Base-by-base conservation (phyloP, 2,113 vertebrate genomes). In the Fregetta grallaria region DNA sequence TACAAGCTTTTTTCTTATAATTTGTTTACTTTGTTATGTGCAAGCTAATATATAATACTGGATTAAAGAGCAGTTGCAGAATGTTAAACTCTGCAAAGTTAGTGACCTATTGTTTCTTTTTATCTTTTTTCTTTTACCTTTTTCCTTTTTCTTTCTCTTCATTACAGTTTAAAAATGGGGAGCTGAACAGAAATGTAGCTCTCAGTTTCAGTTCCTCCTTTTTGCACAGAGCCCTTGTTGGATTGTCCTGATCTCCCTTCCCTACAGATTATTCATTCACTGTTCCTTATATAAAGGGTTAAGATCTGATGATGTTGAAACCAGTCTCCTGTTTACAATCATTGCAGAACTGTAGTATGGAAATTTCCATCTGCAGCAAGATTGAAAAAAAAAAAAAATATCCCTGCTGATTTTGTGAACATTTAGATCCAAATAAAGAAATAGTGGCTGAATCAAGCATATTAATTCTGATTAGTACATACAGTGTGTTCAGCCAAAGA, bases 311-410 rank as follows among this genome's bases (percentile, higher is more conserved):
- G 93, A 82, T 88, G 95, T 96, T 90, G 89, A 95, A 90, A 96
- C 94, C 38, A 84, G 75, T 38, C 76, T 85, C 75, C 88, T 97
- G 96, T 93, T 94, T 86, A 90, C 71, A 53, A 16, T 92, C 82
- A 61, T 83, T 96, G 93, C 96, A 95, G 93, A 96, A 56, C 55
- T 68, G 82, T 88, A 88, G 47, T 86, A 93, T 78, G 94, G 98
- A 98, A 97, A 95, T 96, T 97, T 98, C 95, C 97, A 93, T 90
- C 86, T 74, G 84, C 67, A 62, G 72, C 62, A 20, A 80, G 73
- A 82, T 56, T 45, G n/a, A 1, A 47, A 77, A 91, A 78, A 63
- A 65, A 80, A 82, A 81, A 59, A 56, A 55, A 59, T 70, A 63
- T 71, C 92, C 75, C 89, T 9, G n/a, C 92, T 92, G 93, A 66